Percentiles rank a stretch among this genome's conserved stretches.
These are phyloP conservation scores for Shargacucullia verbasci DNA, from an alignment of 2,888 invertebrate genomes.

Conservation along the genomic window DNA sequence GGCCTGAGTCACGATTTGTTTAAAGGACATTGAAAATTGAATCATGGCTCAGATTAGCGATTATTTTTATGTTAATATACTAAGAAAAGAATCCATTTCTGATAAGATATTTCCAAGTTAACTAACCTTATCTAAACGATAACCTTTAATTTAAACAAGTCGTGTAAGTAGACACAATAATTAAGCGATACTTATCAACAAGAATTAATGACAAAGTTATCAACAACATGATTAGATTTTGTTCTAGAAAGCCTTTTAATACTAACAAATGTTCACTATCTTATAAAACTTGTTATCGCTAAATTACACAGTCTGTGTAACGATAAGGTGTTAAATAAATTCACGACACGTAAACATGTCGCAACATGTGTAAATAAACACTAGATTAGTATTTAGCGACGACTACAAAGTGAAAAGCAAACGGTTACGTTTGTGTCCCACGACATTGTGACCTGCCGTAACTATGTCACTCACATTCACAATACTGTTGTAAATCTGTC, in stretches of 20 bases:
- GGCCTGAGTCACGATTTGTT: slow-evolving; percentile 29
- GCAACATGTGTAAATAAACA: slow-evolving; percentile 40
- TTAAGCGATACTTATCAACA: slow-evolving; percentile 32
- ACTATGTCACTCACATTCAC: slow-evolving; percentile 51
- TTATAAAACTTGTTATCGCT: slow-evolving; percentile 19
- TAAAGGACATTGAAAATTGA: slow-evolving; percentile 35
- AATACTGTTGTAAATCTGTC: slow-evolving; percentile 52
- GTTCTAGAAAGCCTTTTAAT: slow-evolving; percentile 38
- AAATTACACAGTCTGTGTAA: slow-evolving; percentile 30
- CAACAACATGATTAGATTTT: slow-evolving; percentile 23
- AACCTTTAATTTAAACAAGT: slow-evolving; percentile 23
- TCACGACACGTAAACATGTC: slow-evolving; percentile 38
- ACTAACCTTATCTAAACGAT: slow-evolving; percentile 25
- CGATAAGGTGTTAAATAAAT: slow-evolving; percentile 24
- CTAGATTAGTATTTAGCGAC: slow-evolving; percentile 41
- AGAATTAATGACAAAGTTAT: slow-evolving; percentile 26
- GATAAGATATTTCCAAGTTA: slow-evolving; percentile 22
- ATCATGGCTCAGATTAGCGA: slow-evolving; percentile 4
- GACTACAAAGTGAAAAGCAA: slow-evolving; percentile 31
- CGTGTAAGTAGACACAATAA: slow-evolving; percentile 23
- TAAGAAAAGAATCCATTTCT: slow-evolving; percentile 8
- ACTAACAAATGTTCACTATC: slow-evolving; percentile 36
- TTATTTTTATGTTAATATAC: neutral
- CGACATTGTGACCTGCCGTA: slow-evolving; percentile 58
- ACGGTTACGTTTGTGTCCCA: slow-evolving; percentile 48